phyloP scores from a whole-genome alignment of 2,113 vertebrate species.

The Astur gentilis region DNA sequence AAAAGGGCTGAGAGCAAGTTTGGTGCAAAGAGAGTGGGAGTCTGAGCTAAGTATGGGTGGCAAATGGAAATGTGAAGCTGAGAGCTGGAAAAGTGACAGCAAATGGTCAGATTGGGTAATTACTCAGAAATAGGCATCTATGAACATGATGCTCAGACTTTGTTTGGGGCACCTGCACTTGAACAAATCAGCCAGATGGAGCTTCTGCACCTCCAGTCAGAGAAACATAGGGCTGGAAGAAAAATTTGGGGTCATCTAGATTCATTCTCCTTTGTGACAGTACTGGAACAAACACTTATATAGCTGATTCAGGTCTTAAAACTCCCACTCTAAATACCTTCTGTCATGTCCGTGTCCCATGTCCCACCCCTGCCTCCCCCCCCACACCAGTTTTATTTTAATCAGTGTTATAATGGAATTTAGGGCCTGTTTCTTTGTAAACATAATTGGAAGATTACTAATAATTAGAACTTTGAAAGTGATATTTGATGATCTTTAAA shows the following conservation, averaged over 20 bases:
- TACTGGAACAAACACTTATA: background rate
- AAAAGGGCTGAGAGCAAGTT: background rate
- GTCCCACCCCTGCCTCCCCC: fast-evolving
- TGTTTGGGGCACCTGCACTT: background rate
- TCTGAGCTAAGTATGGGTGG: background rate
- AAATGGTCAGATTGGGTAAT: background rate
- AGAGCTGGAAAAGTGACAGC: background rate
- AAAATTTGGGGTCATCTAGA: background rate
- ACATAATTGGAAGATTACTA: background rate
- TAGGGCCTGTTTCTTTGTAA: background rate
- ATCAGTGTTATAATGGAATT: background rate
- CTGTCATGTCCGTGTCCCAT: too few species aligned
- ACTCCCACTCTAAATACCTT: too few species aligned
- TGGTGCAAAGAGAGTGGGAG: background rate
- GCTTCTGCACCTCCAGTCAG: background rate
- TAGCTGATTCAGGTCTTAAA: background rate
- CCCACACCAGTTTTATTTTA: background rate
- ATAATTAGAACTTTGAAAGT: background rate
- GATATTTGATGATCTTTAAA: background rate
- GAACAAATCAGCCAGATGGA: background rate
- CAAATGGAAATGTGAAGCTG: background rate
- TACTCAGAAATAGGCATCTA: background rate
- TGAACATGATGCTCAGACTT: background rate
- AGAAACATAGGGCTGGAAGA: background rate
- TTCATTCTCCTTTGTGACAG: background rate